Evolutionary conservation across 2,797 vertebrate genomes (phyloP), one percentile per base, ranked within the genome.

Genomic region (Sebastes cheni): DNA sequence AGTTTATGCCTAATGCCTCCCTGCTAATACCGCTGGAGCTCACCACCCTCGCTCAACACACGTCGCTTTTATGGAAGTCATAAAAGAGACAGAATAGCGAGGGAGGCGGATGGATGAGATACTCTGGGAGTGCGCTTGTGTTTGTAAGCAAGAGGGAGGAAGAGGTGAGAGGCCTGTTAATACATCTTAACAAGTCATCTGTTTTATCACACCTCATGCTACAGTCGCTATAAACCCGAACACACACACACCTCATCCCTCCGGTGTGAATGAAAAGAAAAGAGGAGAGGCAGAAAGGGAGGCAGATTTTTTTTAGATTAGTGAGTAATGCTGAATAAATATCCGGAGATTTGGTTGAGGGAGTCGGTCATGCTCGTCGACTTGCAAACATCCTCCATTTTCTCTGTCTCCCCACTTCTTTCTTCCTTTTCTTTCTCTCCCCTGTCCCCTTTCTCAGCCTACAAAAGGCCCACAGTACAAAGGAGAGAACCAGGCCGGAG

Each of bases 1-100:
- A 95, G 93, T 96, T 94, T 92, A 96, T 97, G 96, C 91, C 87
- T 95, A 96, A 96, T 95, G 90, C 90, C 88, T 90, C 89, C 86
- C 77, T 61, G 86, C 92, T 94, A 93, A 95, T 94, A 92, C 93
- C 80, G 16, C 84, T 81, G 85, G 89, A 90, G 90, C 92, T 84
- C 25, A 36, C 86, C 76, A 67, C 73, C 32, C 87, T 85, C 82
- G 23, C 86, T 88, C 80, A 61, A 77, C 84, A 79, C 85, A 81
- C 77, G 22, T 14, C 14, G 81, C 90, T 86, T 89, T 91, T 75
- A 89, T 84, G 64, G 76, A 91, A 85, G 85, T 75, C 83, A 86
- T 82, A 89, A 90, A 91, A 90, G 88, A 90, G 76, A 81, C 23
- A 62, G 86, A 84, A 77, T 2, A 69, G 83, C 50, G 16, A 84